phyloP scores from a whole-genome alignment of 2,797 vertebrate species.

The Diplodus sargus region DNA sequence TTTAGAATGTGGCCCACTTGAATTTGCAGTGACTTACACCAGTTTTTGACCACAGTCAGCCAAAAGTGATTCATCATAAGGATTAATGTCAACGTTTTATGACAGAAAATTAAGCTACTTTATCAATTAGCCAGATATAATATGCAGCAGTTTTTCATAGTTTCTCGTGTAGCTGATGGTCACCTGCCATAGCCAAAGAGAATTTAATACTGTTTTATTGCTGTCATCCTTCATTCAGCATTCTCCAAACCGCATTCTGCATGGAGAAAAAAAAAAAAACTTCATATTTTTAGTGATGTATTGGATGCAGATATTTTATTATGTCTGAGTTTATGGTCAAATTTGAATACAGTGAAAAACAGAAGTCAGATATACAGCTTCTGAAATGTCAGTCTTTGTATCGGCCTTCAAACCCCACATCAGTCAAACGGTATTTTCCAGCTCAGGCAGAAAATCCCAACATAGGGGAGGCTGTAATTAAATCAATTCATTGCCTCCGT shows the following conservation, averaged over 20 bases:
- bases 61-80: background rate
- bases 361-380: background rate
- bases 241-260: background rate
- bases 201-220: background rate
- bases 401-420: slow-evolving; percentile 32
- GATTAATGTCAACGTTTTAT: background rate
- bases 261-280: background rate
- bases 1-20: no score
- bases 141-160: background rate
- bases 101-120: background rate
- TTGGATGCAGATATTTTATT: slow-evolving; percentile 19
- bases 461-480: slow-evolving; percentile 19
- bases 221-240: background rate
- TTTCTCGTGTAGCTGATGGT: background rate
- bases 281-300: background rate
- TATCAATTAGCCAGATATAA: background rate
- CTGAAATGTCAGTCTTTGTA: slow-evolving; percentile 28
- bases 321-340: slow-evolving; percentile 1
- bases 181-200: background rate
- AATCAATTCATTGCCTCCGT: slow-evolving; percentile 45
- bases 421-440: slow-evolving; percentile 36
- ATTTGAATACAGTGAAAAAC: slow-evolving; percentile 10
- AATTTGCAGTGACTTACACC: no score
- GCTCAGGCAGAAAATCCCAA: slow-evolving; percentile 35
- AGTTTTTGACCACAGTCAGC: background rate